Percentiles rank a stretch among this genome's conserved stretches.
phyloP scores from a whole-genome alignment of 2,797 vertebrate species.

The Telmatherina bonti region DNA sequence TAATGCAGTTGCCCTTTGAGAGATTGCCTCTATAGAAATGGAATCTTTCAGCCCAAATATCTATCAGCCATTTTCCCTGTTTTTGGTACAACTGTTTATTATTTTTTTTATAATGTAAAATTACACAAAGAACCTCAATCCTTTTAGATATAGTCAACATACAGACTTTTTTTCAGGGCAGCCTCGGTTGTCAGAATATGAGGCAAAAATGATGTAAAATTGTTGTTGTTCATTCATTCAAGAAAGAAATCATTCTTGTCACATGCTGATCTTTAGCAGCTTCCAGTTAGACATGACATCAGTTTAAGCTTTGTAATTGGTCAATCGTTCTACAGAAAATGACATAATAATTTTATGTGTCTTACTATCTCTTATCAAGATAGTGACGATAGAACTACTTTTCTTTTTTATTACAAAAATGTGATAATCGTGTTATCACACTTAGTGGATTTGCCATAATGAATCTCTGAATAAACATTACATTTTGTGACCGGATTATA shows the following conservation, averaged over 20 bases:
- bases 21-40: constrained; percentile 9
- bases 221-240: background rate
- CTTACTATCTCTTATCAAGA: background rate
- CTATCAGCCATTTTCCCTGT: background rate
- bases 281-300: too few relatives aligned
- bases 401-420: background rate
- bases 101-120: background rate
- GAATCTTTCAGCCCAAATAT: background rate
- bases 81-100: too few relatives aligned
- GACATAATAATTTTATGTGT: background rate
- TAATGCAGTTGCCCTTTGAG: constrained; percentile 14
- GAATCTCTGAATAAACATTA: background rate
- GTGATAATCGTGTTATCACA: background rate
- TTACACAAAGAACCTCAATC: background rate
- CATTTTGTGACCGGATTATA: background rate
- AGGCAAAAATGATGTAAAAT: background rate
- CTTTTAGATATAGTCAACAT: too few relatives aligned
- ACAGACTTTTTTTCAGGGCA: background rate
- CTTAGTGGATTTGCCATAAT: background rate
- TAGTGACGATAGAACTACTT: background rate
- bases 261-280: background rate
- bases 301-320: background rate
- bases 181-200: background rate
- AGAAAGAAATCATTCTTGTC: background rate
- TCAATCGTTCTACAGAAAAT: background rate